A percentile compares a stretch with the other conserved stretches of the same genome.
These are phyloP conservation scores for Cephus runcator DNA, from an alignment of 2,888 invertebrate genomes.

Conservation along the genomic window DNA sequence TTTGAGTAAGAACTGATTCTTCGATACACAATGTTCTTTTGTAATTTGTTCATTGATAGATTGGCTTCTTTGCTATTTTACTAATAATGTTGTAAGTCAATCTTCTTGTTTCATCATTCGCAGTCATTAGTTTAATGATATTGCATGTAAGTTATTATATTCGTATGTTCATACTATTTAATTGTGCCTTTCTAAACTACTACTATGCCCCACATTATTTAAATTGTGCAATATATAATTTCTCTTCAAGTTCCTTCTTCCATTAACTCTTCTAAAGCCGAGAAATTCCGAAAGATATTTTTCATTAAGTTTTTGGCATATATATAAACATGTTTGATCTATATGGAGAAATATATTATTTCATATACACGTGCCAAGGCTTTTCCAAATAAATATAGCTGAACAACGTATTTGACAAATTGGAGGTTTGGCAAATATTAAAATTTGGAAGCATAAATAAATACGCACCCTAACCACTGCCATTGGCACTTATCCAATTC, in stretches of 20 bases:
- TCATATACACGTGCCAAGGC: neutral
- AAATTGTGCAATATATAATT: neutral
- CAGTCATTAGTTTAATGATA: neutral
- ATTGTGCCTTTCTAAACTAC: too few relatives aligned
- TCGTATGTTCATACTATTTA: neutral
- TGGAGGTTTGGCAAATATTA: neutral
- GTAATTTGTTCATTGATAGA: neutral
- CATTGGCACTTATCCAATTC: constrained; percentile 34
- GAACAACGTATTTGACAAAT: neutral
- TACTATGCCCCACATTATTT: neutral
- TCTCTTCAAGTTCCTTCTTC: neutral
- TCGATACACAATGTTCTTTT: neutral
- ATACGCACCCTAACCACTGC: neutral
- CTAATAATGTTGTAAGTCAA: neutral
- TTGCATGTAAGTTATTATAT: neutral
- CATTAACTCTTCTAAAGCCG: neutral
- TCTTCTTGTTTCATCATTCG: neutral
- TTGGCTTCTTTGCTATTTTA: neutral
- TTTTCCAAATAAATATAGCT: neutral
- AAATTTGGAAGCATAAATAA: neutral
- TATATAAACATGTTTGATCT: neutral
- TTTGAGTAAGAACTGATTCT: neutral
- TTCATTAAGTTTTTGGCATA: neutral
- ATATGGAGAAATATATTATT: neutral
- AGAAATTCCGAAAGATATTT: neutral